Percentiles rank a stretch among this genome's conserved stretches.
Conservation (phyloP, 2,797 vertebrate genomes). For the Sebastolobus altivelis region DNA sequence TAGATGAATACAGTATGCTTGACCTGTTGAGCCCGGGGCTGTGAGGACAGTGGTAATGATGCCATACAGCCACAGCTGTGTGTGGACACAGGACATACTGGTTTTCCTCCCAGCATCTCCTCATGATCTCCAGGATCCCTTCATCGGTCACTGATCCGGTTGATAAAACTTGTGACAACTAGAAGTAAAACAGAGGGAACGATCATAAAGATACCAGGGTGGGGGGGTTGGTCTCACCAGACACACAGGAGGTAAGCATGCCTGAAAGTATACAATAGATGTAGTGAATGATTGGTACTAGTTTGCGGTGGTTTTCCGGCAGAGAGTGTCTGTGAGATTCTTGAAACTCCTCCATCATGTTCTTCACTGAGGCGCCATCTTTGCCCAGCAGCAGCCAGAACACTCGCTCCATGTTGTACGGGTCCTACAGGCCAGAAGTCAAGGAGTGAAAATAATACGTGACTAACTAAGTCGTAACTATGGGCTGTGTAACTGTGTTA, state of each 20-base stretch:
- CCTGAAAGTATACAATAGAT: neutral
- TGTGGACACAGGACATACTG: constrained; percentile 93
- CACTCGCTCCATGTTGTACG: constrained; percentile 95
- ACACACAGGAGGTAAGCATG: too few species aligned
- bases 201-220: neutral
- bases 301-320: constrained; percentile 80
- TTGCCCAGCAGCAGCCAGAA: constrained; percentile 90
- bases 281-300: constrained; percentile 58
- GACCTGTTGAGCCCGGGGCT: constrained; percentile 69
- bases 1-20: constrained; percentile 3
- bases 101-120: constrained; percentile 93
- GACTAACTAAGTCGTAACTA: too few species aligned
- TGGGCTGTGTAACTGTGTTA: constrained; percentile 46
- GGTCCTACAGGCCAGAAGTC: constrained; percentile 82
- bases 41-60: constrained; percentile 89
- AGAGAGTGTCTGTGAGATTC: constrained; percentile 79
- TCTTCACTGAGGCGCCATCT: constrained; percentile 80
- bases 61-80: constrained; percentile 89
- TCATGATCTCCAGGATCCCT: constrained; percentile 87
- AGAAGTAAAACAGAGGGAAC: neutral
- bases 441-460: neutral
- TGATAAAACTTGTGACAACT: constrained; percentile 83
- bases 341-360: constrained; percentile 91
- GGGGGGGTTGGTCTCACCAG: neutral
- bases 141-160: constrained; percentile 85